Base-by-base conservation (phyloP, 2,888 invertebrate species). In the Antheraea assamensis region DNA sequence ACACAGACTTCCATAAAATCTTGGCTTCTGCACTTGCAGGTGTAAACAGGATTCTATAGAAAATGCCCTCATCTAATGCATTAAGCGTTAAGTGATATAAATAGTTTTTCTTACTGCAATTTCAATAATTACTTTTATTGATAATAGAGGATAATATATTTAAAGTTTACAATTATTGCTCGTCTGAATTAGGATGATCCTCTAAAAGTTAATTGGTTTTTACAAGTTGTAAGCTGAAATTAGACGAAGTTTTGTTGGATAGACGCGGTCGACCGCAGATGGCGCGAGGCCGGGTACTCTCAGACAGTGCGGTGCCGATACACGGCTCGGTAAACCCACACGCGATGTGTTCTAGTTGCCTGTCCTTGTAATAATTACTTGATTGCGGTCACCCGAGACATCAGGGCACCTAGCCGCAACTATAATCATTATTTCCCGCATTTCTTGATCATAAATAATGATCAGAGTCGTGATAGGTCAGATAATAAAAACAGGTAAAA, bases 221-320 rank as follows among this genome's bases (percentile, higher is more conserved):
- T 30, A 42, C 47, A 58, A 58, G 27, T 47, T 73, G 27, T 55
- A 72, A 19, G 19, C 68, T 68, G 68, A 68, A 68, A 68, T n/a
- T 35, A 68, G 68, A 68, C 68, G n/a, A 10, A 19, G 70, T 71
- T 74, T 74, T 73, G 76, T 71, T 71, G 74, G 78, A 75, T 70
- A 76, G 42, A 75, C 77, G 76, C 79, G 78, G 79, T 78, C 76
- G 80, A 71, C 68, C 76, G 79, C 78, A 76, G 75, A 75, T 73
- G 66, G 74, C 72, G 66, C 81, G 80, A 80, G 81, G 80, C 81
- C 80, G 79, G 74, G 73, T 64, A 30, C 74, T 64, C 72, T 74
- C 78, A 86, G 86, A 86, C 86, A 72, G 78, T 78, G 35, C 80
- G 85, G 83, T 81, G 85, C 85, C 85, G 35, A 52, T 27, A 71